Conservation (phyloP, 2,797 vertebrate genomes). For the Catamblyrhynchus diadema region DNA sequence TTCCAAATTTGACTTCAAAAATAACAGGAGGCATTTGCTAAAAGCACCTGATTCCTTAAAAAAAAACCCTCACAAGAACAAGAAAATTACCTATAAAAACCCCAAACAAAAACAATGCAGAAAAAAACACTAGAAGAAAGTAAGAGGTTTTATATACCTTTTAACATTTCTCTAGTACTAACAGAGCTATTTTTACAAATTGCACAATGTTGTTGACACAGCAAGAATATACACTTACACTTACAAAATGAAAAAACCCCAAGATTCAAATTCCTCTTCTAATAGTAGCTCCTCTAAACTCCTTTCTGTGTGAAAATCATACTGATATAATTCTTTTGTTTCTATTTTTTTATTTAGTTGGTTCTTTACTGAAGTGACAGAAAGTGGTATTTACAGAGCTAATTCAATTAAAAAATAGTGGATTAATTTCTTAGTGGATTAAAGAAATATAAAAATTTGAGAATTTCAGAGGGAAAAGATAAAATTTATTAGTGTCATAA, state of each 20-base stretch:
- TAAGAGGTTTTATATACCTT: background rate
- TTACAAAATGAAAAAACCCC: background rate
- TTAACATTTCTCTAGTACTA: background rate
- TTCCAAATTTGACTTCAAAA: background rate
- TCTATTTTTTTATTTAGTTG: background rate
- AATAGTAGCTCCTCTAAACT: background rate
- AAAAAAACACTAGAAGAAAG: background rate
- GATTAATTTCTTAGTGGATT: background rate
- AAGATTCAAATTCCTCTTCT: background rate
- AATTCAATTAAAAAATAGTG: constrained; percentile 14
- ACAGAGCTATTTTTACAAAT: background rate
- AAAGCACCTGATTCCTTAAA: background rate
- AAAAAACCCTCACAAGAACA: accelerated
- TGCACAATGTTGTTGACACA: background rate
- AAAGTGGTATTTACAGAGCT: background rate
- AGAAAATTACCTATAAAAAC: background rate
- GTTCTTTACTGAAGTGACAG: background rate
- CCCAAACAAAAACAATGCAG: accelerated
- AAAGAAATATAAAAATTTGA: background rate
- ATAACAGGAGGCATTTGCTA: background rate
- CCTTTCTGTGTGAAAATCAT: background rate
- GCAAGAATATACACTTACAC: background rate
- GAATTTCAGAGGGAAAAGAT: background rate
- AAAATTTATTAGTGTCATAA: background rate
- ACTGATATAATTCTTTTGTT: background rate